Base-by-base conservation (phyloP, 2,797 vertebrate genomes). In the Harpagifer antarcticus region DNA sequence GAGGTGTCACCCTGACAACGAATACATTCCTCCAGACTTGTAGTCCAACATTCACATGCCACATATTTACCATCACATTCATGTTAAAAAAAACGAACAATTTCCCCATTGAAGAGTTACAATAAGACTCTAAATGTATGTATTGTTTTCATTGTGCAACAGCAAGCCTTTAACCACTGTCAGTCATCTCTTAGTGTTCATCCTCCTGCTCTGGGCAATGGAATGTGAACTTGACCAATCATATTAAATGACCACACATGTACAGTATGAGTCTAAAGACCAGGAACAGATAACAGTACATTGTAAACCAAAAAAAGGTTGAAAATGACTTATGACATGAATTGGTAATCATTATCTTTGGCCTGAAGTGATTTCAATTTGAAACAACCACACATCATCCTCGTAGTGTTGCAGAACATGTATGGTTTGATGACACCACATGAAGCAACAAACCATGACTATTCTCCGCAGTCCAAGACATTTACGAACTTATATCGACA, bases 401-500 rank as follows among this genome's bases (percentile, higher is more conserved):
- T 43, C 19, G 47, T 9, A 7, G 31, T 12, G 19, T 47, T 62
- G 61, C 5, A 66, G 23, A 50, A 62, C 2, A 56, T 43, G 31
- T 23, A 27, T 62, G 47, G n/a, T 64, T 75, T 48, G 16, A 49
- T 69, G 37, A 62, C 13, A 62, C 57, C 49, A 69, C 19, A 50
- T 19, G 7, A 57, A 47, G 27, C 68, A 81, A 27, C 23, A 71
- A 58, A 65, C 20, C 17, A n/a, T 3, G 20, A 50, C 23, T 40
- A 9, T 56, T 47, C 44, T 72, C 52, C 63, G 63, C 65, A 50
- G 45, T 64, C 19, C 52, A 23, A 82, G 11, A 62, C 56, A 79
- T 72, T 23, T 40, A 63, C 59, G 23, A 91, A 91, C 79, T 88
- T 82, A 47, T 12, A 79, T 70, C 0, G 33, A 60, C 40, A 82